These are phyloP conservation scores for Thamnophis sirtalis DNA, from an alignment of 2,113 vertebrate species.

Conservation along the genomic window DNA sequence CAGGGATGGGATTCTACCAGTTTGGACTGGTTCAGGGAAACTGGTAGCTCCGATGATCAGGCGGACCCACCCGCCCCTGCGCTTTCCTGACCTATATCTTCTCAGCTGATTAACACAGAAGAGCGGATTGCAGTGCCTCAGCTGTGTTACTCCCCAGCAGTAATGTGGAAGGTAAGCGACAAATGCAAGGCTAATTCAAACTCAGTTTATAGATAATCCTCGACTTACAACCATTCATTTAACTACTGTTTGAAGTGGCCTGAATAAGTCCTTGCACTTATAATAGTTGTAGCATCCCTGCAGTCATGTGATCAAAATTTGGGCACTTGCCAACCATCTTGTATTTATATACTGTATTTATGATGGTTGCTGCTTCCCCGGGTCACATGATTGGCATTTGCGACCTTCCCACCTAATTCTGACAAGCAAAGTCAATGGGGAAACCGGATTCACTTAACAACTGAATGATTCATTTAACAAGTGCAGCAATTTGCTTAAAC, in stretches of 20 bases:
- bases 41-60: too few relatives aligned
- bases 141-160: too few relatives aligned
- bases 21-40: too few relatives aligned
- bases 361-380: background rate
- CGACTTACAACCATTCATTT: background rate
- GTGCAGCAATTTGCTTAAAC: background rate
- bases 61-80: too few relatives aligned
- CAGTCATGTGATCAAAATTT: background rate
- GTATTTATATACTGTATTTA: background rate
- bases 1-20: too few relatives aligned
- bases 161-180: background rate
- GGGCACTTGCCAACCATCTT: background rate
- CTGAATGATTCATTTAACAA: background rate
- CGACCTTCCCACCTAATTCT: background rate
- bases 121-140: too few relatives aligned
- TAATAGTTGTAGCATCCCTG: background rate
- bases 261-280: background rate
- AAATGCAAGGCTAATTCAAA: background rate
- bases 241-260: background rate
- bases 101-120: too few relatives aligned
- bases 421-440: background rate
- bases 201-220: background rate
- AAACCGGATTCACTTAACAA: background rate
- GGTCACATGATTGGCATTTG: background rate
- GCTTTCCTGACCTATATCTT: too few relatives aligned